Base-by-base conservation (phyloP, 1,140 invertebrate genomes). In the Belonocnema kinseyi region DNA sequence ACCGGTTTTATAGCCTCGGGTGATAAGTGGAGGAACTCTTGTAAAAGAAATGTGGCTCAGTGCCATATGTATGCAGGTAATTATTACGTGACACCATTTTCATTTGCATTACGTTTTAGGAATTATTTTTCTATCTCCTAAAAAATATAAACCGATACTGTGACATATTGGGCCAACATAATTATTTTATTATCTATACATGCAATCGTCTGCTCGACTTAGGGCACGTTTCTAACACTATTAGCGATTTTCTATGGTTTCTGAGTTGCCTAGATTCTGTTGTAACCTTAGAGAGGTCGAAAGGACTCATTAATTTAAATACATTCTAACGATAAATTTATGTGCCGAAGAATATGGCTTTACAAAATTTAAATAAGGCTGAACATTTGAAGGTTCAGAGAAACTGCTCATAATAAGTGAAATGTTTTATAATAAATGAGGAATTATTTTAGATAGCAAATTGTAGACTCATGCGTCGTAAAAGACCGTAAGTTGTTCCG, bases 181-280 rank as follows among this genome's bases (percentile, higher is more conserved):
- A 17, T 54, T n/a, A 54, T 54, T 54, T 54, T 54, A 33, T 61
- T 14, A 26, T 6, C 6, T 40, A 14, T 66, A 40, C 46, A 66
- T n/a, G 40, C 40, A 81, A 77, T 75, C 75, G 76, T 75, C 81
- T 83, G 76, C 80, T 66, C 72, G 77, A 83, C 78, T 82, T 83
- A 75, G 75, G 76, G 79, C 26, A 2, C 14, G 58, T 14, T 11
- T 17, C 58, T 89, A 89, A 89, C 83, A 77, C 80, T 78, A 86
- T 89, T 89, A 85, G 40, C 40, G 79, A 66, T 74, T 77, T 83
- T 52, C 74, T 88, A 89, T 13, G 88, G 87, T 85, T 88, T 89
- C 87, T 74, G 81, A 87, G 81, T 84, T 79, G 82, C 77, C 83
- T 86, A 83, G 76, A 88, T 88, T 82, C 80, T 75, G 14, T 12